phyloP scores from a whole-genome alignment of 1,140 invertebrate species.

The Drosophila athabasca region DNA sequence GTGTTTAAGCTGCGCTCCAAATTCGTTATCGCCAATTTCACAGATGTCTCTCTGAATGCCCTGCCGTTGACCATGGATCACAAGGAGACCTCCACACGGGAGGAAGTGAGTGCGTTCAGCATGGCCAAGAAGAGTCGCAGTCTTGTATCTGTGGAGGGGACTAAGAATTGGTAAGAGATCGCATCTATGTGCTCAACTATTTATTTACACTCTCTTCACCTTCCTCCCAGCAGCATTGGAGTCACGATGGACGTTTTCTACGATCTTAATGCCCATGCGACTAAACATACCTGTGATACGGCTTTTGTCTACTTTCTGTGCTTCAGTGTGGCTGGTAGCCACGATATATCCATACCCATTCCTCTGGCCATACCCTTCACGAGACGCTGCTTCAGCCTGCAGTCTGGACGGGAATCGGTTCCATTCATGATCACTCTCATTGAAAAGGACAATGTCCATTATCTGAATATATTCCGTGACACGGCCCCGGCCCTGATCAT shows the following conservation, averaged over 20 bases:
- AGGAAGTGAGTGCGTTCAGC: constrained; percentile 38
- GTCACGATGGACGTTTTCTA: constrained; percentile 57
- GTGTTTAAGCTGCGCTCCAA: constrained; percentile 68
- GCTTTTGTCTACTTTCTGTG: constrained; percentile 75
- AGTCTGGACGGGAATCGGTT: constrained; percentile 62
- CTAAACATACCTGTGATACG: constrained; percentile 65
- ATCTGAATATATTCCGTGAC: constrained; percentile 72
- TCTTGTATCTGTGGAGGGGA: constrained; percentile 1
- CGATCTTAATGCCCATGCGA: constrained; percentile 60
- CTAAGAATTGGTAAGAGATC: constrained; percentile 33
- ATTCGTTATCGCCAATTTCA: constrained; percentile 66
- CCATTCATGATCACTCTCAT: constrained; percentile 68
- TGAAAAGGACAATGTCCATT: constrained; percentile 72
- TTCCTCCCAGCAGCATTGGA: constrained; percentile 42
- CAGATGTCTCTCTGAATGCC: constrained; percentile 44
- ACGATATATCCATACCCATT: constrained; percentile 73
- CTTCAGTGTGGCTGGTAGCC: constrained; percentile 38
- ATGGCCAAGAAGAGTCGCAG: constrained; percentile 12
- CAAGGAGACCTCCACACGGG: constrained; percentile 57
- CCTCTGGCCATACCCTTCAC: constrained; percentile 64
- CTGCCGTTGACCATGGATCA: constrained; percentile 75
- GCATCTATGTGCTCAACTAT: no score
- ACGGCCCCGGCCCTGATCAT: constrained; percentile 64
- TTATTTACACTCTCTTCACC: no score
- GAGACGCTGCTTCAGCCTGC: constrained; percentile 74